Percentiles rank a stretch among this genome's conserved stretches.
These are phyloP conservation scores for Sorex fumeus DNA, from an alignment of 2,113 vertebrate genomes.

Conservation along the genomic window DNA sequence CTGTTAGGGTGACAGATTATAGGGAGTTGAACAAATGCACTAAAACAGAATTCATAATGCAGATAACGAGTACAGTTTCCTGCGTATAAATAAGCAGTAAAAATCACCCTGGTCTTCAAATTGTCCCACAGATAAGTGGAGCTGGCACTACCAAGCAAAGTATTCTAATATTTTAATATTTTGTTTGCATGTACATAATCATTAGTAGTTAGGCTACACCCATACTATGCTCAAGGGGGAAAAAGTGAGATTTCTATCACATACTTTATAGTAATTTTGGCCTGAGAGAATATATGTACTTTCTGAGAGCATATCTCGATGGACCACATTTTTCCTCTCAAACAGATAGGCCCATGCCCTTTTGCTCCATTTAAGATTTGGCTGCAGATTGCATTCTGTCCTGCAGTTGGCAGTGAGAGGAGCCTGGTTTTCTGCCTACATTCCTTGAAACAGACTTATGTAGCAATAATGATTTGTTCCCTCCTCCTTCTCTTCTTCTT, in stretches of 20 bases:
- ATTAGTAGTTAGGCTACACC: not conserved
- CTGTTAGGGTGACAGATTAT: not conserved
- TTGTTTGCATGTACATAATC: not conserved
- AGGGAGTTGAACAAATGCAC: not conserved
- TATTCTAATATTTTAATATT: not conserved
- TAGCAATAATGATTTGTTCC: not conserved
- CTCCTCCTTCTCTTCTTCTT: not conserved
- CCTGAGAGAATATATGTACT: not conserved
- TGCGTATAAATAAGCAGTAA: not conserved
- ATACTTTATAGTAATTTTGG: slow-evolving; percentile 8
- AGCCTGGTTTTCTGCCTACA: not conserved
- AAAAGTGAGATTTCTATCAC: not conserved
- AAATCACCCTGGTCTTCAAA: not conserved
- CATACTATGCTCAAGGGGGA: not conserved
- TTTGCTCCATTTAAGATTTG: not conserved
- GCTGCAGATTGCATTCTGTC: not conserved
- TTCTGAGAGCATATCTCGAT: not conserved
- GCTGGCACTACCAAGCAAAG: not conserved
- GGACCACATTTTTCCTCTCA: not conserved
- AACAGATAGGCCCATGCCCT: not conserved
- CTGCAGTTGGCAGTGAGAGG: not conserved
- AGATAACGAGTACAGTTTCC: not conserved
- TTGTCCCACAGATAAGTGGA: not conserved
- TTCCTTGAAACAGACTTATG: slow-evolving; percentile 26
- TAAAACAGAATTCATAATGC: not conserved